A percentile compares a stretch with the other conserved stretches of the same genome.
Conservation (phyloP, 2,888 invertebrate species). For the Phoronis australis region DNA sequence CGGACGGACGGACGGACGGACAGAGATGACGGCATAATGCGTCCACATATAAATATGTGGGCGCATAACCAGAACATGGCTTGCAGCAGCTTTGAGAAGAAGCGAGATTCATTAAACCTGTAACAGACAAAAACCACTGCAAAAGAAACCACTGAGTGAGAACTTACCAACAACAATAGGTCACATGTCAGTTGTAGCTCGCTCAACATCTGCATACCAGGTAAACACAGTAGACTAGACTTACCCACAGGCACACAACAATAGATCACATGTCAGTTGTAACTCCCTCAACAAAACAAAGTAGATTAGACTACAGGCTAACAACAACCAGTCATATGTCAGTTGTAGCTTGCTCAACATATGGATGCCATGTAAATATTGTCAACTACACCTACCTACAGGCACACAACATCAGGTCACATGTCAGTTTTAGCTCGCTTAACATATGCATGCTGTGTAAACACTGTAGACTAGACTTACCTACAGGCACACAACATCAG, state of each 20-base stretch:
- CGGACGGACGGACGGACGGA: too few relatives aligned
- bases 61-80: too few relatives aligned
- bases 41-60: too few relatives aligned
- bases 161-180: slow-evolving; percentile 60
- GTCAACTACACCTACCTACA: slow-evolving; percentile 49
- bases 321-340: too few relatives aligned
- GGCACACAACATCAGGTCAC: slow-evolving; percentile 61
- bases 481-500: slow-evolving; percentile 59
- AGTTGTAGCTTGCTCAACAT: slow-evolving; percentile 57
- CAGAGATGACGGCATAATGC: too few relatives aligned
- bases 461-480: slow-evolving; percentile 42
- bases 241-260: slow-evolving; percentile 58
- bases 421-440: slow-evolving; percentile 60
- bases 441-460: slow-evolving; percentile 27
- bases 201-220: slow-evolving; percentile 36
- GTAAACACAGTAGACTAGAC: slow-evolving; percentile 23
- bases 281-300: too few relatives aligned
- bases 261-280: too few relatives aligned
- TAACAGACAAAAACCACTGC: too few relatives aligned
- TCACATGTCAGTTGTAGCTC: slow-evolving; percentile 61
- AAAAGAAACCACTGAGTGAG: too few relatives aligned
- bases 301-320: too few relatives aligned
- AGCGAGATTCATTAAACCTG: too few relatives aligned
- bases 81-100: too few relatives aligned
- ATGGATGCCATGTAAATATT: slow-evolving; percentile 23